A percentile compares a stretch with the other conserved stretches of the same genome.
These are phyloP conservation scores for Halcyon leucocephala DNA, from an alignment of 2,797 vertebrate genomes.

Conservation along the genomic window DNA sequence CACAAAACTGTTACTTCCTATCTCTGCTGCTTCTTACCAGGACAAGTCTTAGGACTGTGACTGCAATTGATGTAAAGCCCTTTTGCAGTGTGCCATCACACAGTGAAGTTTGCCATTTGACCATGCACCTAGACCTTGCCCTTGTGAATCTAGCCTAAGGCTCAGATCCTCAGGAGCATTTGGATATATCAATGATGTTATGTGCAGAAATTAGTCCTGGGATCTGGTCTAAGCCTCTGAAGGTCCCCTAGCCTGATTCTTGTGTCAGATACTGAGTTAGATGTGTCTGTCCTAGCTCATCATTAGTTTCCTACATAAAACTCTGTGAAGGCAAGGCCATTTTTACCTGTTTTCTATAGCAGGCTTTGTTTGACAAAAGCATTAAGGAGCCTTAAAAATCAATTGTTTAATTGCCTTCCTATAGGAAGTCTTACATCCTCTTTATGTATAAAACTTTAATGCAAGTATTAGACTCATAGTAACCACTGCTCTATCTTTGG, in stretches of 20 bases:
- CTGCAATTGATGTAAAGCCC: accelerated
- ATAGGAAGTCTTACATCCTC: background rate
- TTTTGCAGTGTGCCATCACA: background rate
- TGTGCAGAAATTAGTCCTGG: background rate
- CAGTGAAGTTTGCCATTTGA: background rate
- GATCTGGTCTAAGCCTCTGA: background rate
- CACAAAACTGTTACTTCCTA: background rate
- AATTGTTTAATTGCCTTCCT: background rate
- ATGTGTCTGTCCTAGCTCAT: background rate
- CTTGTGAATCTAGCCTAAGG: background rate
- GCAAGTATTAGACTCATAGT: background rate
- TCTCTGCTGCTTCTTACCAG: background rate
- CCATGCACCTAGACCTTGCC: no score
- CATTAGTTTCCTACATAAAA: background rate
- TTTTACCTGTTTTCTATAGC: background rate
- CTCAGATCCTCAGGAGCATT: background rate
- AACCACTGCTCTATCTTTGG: background rate
- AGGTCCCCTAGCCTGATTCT: background rate
- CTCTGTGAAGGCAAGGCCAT: background rate
- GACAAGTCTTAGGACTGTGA: background rate
- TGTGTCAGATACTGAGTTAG: background rate
- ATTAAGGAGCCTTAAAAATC: background rate
- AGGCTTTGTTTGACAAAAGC: background rate
- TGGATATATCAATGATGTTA: background rate
- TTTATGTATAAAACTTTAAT: background rate